These are phyloP conservation scores for Stenolophus ochropezus DNA, from an alignment of 2,888 invertebrate genomes.

Conservation along the genomic window DNA sequence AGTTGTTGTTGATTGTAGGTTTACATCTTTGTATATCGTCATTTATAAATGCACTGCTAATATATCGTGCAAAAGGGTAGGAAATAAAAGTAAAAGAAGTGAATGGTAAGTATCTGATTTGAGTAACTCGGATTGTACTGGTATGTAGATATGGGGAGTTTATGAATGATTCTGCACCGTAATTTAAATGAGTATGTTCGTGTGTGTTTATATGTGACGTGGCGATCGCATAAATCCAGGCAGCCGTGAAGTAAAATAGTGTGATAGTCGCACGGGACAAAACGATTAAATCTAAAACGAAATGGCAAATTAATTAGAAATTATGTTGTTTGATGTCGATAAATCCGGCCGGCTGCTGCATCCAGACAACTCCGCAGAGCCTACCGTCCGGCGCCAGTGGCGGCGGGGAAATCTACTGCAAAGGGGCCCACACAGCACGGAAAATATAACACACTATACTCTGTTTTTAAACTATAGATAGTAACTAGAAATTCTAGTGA, in stretches of 20 bases:
- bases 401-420: too few relatives aligned
- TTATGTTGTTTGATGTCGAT: conserved; percentile 49
- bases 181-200: not conserved
- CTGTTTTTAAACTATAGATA: too few relatives aligned
- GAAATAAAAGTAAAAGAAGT: too few relatives aligned
- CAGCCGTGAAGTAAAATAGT: conserved; percentile 43
- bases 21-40: too few relatives aligned
- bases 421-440: too few relatives aligned
- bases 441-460: too few relatives aligned
- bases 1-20: too few relatives aligned
- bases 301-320: conserved; percentile 55
- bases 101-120: too few relatives aligned
- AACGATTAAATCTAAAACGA: conserved; percentile 54
- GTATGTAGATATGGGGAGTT: not conserved
- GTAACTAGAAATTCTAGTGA: too few relatives aligned
- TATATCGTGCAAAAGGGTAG: too few relatives aligned
- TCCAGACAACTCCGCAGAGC: conserved; percentile 12
- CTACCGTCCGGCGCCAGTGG: conserved; percentile 4
- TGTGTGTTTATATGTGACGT: not conserved
- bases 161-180: not conserved
- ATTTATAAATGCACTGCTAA: too few relatives aligned
- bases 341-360: conserved; percentile 31
- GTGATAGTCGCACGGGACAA: conserved; percentile 38
- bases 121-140: too few relatives aligned
- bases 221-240: conserved; percentile 35